Percentiles rank a stretch among this genome's conserved stretches.
phyloP scores from a whole-genome alignment of 2,888 invertebrate species.

The Fissipunctia ypsillon region DNA sequence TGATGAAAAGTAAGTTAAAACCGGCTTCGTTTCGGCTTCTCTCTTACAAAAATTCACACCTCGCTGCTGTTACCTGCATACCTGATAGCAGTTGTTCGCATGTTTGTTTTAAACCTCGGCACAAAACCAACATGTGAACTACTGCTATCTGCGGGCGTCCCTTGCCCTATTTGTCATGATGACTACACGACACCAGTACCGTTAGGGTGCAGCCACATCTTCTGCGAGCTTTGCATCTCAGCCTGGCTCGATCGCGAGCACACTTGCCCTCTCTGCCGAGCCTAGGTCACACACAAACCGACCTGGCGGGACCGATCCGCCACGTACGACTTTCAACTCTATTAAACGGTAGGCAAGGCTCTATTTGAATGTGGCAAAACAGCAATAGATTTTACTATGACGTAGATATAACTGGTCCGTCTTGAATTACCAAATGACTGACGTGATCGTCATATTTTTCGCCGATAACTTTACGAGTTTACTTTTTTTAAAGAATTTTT shows the following conservation, averaged over 20 bases:
- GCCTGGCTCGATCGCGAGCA: slow-evolving; percentile 96
- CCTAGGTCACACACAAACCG: slow-evolving; percentile 95
- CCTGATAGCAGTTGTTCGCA: too few species aligned
- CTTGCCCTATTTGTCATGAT: slow-evolving; percentile 98
- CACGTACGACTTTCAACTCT: slow-evolving; percentile 95
- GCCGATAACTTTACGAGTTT: background rate
- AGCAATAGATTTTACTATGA: slow-evolving; percentile 32
- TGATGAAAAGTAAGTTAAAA: too few species aligned
- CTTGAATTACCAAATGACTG: background rate
- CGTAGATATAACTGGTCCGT: background rate
- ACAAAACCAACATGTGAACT: slow-evolving; percentile 95
- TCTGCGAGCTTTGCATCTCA: slow-evolving; percentile 97
- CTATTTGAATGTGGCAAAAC: slow-evolving; percentile 24
- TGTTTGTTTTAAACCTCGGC: too few species aligned
- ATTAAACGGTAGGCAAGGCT: slow-evolving; percentile 80
- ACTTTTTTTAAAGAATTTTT: background rate
- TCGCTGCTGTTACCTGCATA: too few species aligned
- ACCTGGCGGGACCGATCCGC: slow-evolving; percentile 96
- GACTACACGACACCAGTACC: slow-evolving; percentile 95
- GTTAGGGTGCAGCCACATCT: slow-evolving; percentile 95
- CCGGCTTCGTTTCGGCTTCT: too few species aligned
- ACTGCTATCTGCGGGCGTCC: slow-evolving; percentile 93
- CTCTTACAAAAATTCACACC: too few species aligned
- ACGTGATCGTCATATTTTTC: background rate
- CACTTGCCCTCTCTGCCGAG: slow-evolving; percentile 97